Percentiles rank a stretch among this genome's conserved stretches.
phyloP scores from a whole-genome alignment of 1,140 invertebrate species.

The Drosophila setifemur region DNA sequence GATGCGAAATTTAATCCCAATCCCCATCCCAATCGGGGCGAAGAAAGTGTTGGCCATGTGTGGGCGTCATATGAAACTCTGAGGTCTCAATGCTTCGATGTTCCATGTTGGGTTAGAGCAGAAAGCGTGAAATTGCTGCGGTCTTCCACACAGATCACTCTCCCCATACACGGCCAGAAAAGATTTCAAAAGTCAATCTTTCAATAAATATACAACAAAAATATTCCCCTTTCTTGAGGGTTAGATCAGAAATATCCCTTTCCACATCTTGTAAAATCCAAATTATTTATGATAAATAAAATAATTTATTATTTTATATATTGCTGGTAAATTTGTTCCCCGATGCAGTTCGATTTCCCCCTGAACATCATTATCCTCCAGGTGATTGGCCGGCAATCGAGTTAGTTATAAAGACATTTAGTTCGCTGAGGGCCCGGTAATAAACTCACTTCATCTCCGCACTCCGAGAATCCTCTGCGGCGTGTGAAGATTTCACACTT shows the following conservation, averaged over 20 bases:
- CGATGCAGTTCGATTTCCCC: no score
- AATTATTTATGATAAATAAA: no score
- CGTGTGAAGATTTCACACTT: conserved; percentile 55
- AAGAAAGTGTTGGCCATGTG: conserved; percentile 54
- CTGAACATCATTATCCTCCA: background rate
- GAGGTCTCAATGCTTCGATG: background rate
- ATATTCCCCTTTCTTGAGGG: no score
- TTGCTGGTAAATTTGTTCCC: no score
- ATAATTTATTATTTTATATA: no score
- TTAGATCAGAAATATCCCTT: no score
- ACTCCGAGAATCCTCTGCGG: conserved; percentile 18
- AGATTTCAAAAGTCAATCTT: no score
- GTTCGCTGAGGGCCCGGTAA: background rate
- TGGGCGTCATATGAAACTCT: conserved; percentile 32
- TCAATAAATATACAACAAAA: no score
- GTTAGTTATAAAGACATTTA: conserved; percentile 60
- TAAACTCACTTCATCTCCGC: conserved; percentile 4
- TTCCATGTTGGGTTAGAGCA: conserved; percentile 17
- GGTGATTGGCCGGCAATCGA: conserved; percentile 18
- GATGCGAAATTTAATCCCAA: conserved; percentile 5
- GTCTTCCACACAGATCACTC: background rate
- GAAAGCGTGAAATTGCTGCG: conserved; percentile 48
- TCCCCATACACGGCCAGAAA: background rate
- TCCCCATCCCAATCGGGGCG: conserved; percentile 15
- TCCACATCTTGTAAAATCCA: no score